Evolutionary conservation across 2,888 invertebrate species (phyloP), one percentile per base, ranked within the genome.

Genomic region (Eupithecia subfuscata): DNA sequence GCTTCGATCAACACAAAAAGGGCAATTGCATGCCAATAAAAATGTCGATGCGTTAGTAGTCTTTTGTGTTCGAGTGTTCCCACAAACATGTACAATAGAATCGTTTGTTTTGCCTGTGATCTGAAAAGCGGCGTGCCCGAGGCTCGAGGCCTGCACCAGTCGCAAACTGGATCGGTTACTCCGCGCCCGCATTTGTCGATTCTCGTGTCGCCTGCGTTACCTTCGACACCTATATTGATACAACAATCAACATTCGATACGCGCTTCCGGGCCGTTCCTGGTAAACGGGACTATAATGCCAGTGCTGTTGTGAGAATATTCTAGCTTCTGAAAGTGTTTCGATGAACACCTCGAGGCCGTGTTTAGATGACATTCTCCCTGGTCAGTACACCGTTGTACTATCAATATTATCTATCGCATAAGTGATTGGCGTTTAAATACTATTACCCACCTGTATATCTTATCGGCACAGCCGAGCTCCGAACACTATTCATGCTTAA

Each of bases 31-130:
- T 80, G 77, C 76, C 78, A 75, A 80, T 83, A 83, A 85, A 85
- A 87, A 85, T 83, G 81, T 83, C 79, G 81, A 85, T 84, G 85
- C 84, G 84, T 87, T 88, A 87, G 87, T 85, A 88, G 89, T 88
- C 86, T 91, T 88, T 91, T 90, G 89, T 91, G 87, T 87, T 88
- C 82, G 82, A 89, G 81, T 90, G 90, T 94, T 94, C 94, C 90
- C 94, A 94, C 91, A 91, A 88, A 81, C 84, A 82, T 80, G 83
- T 85, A 93, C 92, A 93, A 93, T 93, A 85, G 90, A 90, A 84
- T 84, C 84, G 88, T 88, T 88, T 91, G 92, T 92, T 92, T 92
- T 89, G 89, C 87, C 82, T 83, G 88, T 88, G 88, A 88, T 88
- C 87, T 83, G 87, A 83, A 83, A 84, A 86, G 84, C 84, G 85